Percentiles rank a stretch among this genome's conserved stretches.
Conservation (phyloP, 1,140 invertebrate genomes). For the Condylostylus longicornis region DNA sequence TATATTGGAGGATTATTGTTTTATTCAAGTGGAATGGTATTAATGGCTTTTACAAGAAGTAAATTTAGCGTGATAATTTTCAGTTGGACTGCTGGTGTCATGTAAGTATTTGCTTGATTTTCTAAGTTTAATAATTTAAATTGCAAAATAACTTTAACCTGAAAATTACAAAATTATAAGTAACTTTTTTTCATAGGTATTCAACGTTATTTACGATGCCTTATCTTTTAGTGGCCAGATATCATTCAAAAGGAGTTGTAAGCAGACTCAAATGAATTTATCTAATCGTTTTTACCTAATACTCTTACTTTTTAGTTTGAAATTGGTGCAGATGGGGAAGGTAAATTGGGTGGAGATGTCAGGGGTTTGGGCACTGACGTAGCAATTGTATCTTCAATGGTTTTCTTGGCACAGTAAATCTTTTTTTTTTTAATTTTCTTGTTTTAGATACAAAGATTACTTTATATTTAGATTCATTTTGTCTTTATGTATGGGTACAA, state of each 20-base stretch:
- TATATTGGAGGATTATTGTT: conserved; percentile 84
- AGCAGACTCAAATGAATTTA: conserved; percentile 23
- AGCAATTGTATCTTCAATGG: conserved; percentile 85
- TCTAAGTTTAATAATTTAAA: no score
- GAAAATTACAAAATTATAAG: no score
- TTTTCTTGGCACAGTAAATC: conserved; percentile 90
- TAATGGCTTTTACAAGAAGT: conserved; percentile 67
- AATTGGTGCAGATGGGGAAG: conserved; percentile 37
- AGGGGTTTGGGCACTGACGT: conserved; percentile 87
- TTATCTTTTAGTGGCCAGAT: conserved; percentile 82
- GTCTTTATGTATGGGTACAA: conserved; percentile 71
- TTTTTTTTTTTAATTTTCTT: no score
- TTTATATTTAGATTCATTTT: no score
- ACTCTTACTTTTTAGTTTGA: conserved; percentile 42
- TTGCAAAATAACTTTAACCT: no score
- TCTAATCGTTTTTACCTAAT: conserved; percentile 1
- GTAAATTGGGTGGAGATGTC: conserved; percentile 36
- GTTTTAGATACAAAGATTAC: no score
- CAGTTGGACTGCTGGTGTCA: conserved; percentile 82
- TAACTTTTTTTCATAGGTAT: no score
- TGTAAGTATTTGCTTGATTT: no score
- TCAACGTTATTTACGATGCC: conserved; percentile 96
- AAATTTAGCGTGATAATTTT: conserved; percentile 71
- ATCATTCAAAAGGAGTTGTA: conserved; percentile 76
- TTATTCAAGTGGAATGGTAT: conserved; percentile 75